A percentile compares a stretch with the other conserved stretches of the same genome.
phyloP scores from a whole-genome alignment of 2,113 vertebrate species.

The Atherinomorus stipes region DNA sequence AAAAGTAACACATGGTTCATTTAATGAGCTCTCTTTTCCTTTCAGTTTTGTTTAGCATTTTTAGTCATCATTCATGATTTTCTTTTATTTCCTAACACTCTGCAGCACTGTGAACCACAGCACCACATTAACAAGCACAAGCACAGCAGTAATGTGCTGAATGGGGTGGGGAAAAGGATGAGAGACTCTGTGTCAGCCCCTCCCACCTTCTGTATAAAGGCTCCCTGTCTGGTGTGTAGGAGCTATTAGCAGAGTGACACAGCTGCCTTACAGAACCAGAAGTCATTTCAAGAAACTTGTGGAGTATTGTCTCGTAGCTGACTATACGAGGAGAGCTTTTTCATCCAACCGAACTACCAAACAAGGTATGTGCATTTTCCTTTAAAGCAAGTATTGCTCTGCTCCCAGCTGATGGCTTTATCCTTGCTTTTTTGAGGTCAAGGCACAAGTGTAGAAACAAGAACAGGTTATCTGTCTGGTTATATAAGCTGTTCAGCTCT shows the following conservation, averaged over 20 bases:
- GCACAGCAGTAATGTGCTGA: constrained; percentile 21
- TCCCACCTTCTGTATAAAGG: constrained; percentile 87
- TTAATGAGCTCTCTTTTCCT: background rate
- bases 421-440: constrained; percentile 72
- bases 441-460: constrained; percentile 69
- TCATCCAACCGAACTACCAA: constrained; percentile 69
- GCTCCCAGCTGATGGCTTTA: constrained; percentile 70
- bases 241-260: constrained; percentile 87
- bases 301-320: constrained; percentile 76
- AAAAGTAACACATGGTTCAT: background rate
- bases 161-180: constrained; percentile 69
- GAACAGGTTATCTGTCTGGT: constrained; percentile 74
- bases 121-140: constrained; percentile 13
- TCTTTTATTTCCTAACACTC: background rate
- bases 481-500: constrained; percentile 73
- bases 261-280: constrained; percentile 76
- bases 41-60: constrained; percentile 9
- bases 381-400: constrained; percentile 25
- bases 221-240: constrained; percentile 72
- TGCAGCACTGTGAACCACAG: no score
- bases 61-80: background rate
- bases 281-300: constrained; percentile 76
- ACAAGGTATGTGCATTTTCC: constrained; percentile 81
- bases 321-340: constrained; percentile 59
- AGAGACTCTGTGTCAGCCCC: constrained; percentile 79